phyloP scores from a whole-genome alignment of 2,888 invertebrate genomes.

The Drosophila colorata region DNA sequence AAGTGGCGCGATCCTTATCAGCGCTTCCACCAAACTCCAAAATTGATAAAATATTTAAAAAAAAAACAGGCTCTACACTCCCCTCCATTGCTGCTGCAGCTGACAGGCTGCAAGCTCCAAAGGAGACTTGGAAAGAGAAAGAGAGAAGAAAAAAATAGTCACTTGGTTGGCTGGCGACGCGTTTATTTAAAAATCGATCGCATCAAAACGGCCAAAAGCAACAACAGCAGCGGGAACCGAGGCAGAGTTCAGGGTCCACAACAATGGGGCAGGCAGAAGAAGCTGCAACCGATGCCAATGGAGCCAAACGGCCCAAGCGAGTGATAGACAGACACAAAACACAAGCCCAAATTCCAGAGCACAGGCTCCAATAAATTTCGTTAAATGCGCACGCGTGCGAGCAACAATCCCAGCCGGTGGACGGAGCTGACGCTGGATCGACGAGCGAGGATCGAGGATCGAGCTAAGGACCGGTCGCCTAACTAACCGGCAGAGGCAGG shows the following conservation, averaged over 20 bases:
- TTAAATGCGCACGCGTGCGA: constrained; percentile 84
- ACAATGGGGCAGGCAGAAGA: constrained; percentile 61
- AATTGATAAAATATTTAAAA: constrained; percentile 79
- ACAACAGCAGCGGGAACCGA: not conserved
- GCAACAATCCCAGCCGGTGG: constrained; percentile 63
- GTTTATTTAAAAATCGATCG: constrained; percentile 75
- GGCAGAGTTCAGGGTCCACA: constrained; percentile 28
- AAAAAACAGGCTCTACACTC: constrained; percentile 17
- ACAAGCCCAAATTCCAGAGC: constrained; percentile 81
- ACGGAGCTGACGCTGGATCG: too few relatives aligned
- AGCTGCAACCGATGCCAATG: constrained; percentile 41
- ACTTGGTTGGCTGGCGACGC: constrained; percentile 54
- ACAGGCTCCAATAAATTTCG: constrained; percentile 83
- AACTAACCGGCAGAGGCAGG: not conserved
- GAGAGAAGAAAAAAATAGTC: constrained; percentile 32
- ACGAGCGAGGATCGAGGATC: constrained; percentile 11
- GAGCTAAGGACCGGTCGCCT: constrained; percentile 25
- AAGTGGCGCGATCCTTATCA: constrained; percentile 77
- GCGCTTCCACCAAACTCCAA: constrained; percentile 72
- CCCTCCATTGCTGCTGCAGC: constrained; percentile 25
- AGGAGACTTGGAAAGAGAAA: constrained; percentile 23
- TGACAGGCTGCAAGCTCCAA: constrained; percentile 41
- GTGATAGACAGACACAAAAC: constrained; percentile 80
- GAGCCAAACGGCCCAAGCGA: constrained; percentile 39
- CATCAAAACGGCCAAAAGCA: constrained; percentile 51